Conservation (phyloP, 2,888 invertebrate species). For the Chelonus formosanus region DNA sequence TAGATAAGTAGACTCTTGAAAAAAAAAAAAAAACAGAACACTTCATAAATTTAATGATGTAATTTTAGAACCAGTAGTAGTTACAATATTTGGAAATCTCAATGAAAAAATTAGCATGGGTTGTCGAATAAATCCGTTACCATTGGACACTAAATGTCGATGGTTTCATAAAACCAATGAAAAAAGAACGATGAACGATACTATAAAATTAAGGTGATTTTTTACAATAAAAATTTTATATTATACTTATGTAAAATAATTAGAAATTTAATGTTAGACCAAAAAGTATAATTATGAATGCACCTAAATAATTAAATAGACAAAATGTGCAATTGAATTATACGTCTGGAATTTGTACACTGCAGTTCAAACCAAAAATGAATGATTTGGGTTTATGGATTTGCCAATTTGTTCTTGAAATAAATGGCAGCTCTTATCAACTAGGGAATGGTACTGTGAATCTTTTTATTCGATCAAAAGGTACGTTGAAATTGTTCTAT, state of each 20-base stretch:
- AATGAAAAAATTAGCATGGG: constrained; percentile 60
- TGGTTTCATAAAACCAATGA: constrained; percentile 56
- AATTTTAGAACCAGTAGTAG: constrained; percentile 57
- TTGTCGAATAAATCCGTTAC: constrained; percentile 51
- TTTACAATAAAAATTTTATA: no score
- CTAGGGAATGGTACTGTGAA: constrained; percentile 56
- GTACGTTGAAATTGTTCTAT: constrained; percentile 38
- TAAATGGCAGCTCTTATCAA: constrained; percentile 46
- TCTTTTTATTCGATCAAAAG: constrained; percentile 50
- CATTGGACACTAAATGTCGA: constrained; percentile 52
- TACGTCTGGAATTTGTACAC: constrained; percentile 55
- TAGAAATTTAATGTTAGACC: not conserved
- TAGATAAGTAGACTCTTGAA: no score
- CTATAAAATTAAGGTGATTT: constrained; percentile 28
- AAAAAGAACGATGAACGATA: constrained; percentile 44
- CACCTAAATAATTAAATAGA: constrained; percentile 39
- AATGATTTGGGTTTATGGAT: constrained; percentile 60
- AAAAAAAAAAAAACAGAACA: no score
- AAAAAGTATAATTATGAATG: not conserved
- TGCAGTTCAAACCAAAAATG: constrained; percentile 56
- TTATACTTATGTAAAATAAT: no score
- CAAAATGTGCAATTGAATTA: constrained; percentile 56
- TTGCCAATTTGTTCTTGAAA: constrained; percentile 53
- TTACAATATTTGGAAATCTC: constrained; percentile 57
- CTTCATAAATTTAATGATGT: constrained; percentile 23